These are phyloP conservation scores for Sarcophilus harrisii DNA, from an alignment of 2,797 vertebrate genomes.

Conservation along the genomic window DNA sequence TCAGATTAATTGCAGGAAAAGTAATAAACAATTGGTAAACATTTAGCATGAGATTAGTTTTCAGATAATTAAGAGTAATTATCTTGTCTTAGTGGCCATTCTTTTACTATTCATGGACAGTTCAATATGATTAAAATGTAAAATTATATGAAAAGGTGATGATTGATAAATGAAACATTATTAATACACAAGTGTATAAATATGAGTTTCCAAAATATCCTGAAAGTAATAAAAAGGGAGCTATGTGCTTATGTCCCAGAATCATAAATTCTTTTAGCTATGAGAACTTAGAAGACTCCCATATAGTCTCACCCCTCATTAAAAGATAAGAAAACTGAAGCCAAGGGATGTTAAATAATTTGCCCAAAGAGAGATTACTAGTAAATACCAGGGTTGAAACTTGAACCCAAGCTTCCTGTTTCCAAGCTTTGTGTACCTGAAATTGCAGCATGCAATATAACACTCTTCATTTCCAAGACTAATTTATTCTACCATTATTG, in stretches of 20 bases:
- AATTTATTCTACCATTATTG: slow-evolving; percentile 10
- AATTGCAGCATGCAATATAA: background rate
- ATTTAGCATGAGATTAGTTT: slow-evolving; percentile 75
- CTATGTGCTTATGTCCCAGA: background rate
- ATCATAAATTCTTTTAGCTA: background rate
- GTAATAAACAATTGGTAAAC: slow-evolving; percentile 76
- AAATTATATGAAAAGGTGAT: slow-evolving; percentile 71
- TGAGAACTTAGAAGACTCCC: background rate
- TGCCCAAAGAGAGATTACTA: background rate
- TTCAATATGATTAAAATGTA: slow-evolving; percentile 69
- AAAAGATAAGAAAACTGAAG: background rate
- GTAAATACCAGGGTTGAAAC: background rate
- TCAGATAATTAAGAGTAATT: slow-evolving; percentile 78
- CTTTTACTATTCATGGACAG: slow-evolving; percentile 55
- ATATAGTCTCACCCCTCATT: background rate
- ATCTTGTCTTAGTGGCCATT: slow-evolving; percentile 69
- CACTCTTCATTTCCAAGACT: background rate
- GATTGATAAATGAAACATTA: slow-evolving; percentile 53
- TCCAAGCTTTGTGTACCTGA: background rate
- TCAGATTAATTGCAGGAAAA: slow-evolving; percentile 72
- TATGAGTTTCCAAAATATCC: background rate
- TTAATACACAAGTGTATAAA: slow-evolving; percentile 9
- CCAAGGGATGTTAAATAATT: background rate
- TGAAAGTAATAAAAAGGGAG: slow-evolving; percentile 11
- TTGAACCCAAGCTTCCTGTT: background rate